Evolutionary conservation across 1,140 invertebrate species (phyloP).

Genomic region (Drosophila teissieri): DNA sequence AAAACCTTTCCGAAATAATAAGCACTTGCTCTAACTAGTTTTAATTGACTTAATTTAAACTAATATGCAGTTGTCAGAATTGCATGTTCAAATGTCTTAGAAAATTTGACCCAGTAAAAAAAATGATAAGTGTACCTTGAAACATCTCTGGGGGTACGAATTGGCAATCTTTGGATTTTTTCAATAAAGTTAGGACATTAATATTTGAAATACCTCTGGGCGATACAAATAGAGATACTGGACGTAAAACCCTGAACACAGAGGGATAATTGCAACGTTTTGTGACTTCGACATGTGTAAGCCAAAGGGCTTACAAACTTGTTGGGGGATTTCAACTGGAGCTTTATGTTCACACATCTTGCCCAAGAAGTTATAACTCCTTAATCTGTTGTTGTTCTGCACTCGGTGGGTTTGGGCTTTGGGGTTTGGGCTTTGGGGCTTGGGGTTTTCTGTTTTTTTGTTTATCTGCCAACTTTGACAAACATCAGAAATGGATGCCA

Average conservation of each 20-base stretch:
- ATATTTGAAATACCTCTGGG: not conserved
- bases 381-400: slow-evolving; percentile 41
- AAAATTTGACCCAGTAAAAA: slow-evolving; percentile 8
- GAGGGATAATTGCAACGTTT: slow-evolving; percentile 25
- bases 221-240: not conserved
- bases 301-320: slow-evolving; percentile 35
- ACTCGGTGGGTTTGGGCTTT: slow-evolving; percentile 3
- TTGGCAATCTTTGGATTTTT: no score
- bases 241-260: not conserved
- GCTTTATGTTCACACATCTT: slow-evolving; percentile 37
- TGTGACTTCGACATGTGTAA: slow-evolving; percentile 42
- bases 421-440: no score
- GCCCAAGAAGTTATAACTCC: slow-evolving; percentile 34
- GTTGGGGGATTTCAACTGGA: slow-evolving; percentile 3
- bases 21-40: not conserved
- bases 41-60: slow-evolving; percentile 27
- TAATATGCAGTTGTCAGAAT: slow-evolving; percentile 13
- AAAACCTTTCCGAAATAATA: not conserved
- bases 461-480: slow-evolving; percentile 37
- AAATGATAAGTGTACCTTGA: slow-evolving; percentile 4
- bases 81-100: not conserved
- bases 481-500: slow-evolving; percentile 18
- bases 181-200: no score
- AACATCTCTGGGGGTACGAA: not conserved
- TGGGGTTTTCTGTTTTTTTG: slow-evolving; percentile 7